Base-by-base conservation (phyloP, 2,888 invertebrate species). In the Maniola hyperantus region DNA sequence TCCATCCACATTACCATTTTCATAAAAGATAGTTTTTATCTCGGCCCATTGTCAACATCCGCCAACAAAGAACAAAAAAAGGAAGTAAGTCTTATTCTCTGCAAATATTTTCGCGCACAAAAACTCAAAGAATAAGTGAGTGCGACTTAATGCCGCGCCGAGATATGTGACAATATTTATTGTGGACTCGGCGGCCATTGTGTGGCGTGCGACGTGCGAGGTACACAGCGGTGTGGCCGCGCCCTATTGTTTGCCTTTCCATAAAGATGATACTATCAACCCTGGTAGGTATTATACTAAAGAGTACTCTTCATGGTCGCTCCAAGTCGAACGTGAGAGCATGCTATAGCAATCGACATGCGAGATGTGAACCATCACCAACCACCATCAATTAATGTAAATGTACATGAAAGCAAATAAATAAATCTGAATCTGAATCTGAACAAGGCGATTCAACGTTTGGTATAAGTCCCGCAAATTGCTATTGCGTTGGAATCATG, bases 101-200 rank as follows among this genome's bases (percentile, higher is more conserved):
- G 65, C 64, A 61, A 71, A 69, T 68, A 64, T 71, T 70, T 67
- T 65, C 60, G 62, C 67, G 61, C 68, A 69, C 69, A 70, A 70
- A 73, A 71, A 67, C 69, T 66, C 67, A 64, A 71, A 72, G 73
- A 72, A 69, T 72, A 72, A 72, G 64, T 70, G 70, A 72, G 71
- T 68, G 65, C 71, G 69, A 71, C 68, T 73, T 70, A 73, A 69
- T 64, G 71, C 67, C 65, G 55, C 54, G 55, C 51, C 53, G 57
- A 64, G 61, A 66, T 66, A 70, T 68, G 66, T 66, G 70, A 66
- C 68, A 64, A 70, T 70, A 70, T 70, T 70, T 70, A 71, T 68
- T 54, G 71, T 60, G 67, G 67, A 63, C 68, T 51, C 67, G 53
- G 18, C 51, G 57, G 60, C 71, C 66, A 69, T 71, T 71, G 71